Base-by-base conservation (phyloP, 92 coral and sea anemone species). In the Zoanthus solanderi region DNA sequence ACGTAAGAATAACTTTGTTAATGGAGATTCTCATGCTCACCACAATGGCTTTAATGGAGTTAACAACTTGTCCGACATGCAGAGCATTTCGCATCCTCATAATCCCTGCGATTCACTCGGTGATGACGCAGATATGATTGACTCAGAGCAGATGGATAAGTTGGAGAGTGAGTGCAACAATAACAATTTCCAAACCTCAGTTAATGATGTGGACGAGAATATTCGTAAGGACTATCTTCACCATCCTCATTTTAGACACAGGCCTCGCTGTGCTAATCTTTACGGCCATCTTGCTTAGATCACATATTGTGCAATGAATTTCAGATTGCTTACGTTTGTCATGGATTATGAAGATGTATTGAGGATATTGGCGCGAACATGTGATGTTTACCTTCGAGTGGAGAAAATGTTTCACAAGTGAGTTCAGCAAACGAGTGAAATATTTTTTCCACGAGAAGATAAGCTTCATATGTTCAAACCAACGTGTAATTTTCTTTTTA, bases 241-340 rank as follows among this genome's bases (percentile, higher is more conserved):
- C 0, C 74, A 60, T 83, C 76, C 91, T 57, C 71, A 84, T 67
- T 74, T 89, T 83, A 87, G 76, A 60, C 94, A 94, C 69, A 78
- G 66, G 10, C 81, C 71, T 58, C 88, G 92, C 31, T 93, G 94
- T 87, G 47, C 87, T 30, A 83, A 75, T 57, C 84, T 94, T 2
- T 91, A 95, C 84, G 91, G 98, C 0, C 98, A 94, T 85, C 72
- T 92, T 11, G 16, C 66, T 28, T 81, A 65, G 82, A 53, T 30
- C 34, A 7, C 56, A 50, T 50, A 3, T 2, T 50, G 42, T 50
- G 56, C 12, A 11, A 4, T 50, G 12, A 50, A 50, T 50, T 50
- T 50, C 5, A 50, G 12, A 50, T 50, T 50, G 12, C 56, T 11
- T 7, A 50, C 56, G 0, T 11, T 50, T 50, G 9, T 50, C 56